phyloP scores from a whole-genome alignment of 2,888 invertebrate genomes.

The Caenorhabditis afra region DNA sequence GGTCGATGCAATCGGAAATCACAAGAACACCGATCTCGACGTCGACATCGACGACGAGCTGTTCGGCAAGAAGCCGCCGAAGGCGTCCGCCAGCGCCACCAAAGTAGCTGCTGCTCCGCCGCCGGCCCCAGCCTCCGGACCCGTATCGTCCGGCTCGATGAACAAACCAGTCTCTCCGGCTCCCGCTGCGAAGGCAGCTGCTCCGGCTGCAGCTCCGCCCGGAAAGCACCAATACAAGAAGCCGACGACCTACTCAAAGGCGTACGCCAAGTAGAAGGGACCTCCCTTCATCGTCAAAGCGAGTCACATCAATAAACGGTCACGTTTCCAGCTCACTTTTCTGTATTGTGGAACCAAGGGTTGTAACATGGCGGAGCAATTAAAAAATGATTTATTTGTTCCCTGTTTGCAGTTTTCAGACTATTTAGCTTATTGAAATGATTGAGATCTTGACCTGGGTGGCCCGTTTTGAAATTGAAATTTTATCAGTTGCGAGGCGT shows the following conservation, averaged over 20 bases:
- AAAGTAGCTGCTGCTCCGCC: slow-evolving; percentile 38
- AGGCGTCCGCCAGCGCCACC: slow-evolving; percentile 19
- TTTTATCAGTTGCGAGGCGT: too few species aligned
- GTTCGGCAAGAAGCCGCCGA: slow-evolving; percentile 60
- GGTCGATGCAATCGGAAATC: slow-evolving; percentile 62
- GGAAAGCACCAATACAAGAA: slow-evolving; percentile 55
- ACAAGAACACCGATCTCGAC: slow-evolving; percentile 61
- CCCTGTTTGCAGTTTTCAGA: too few species aligned
- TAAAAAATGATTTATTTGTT: too few species aligned
- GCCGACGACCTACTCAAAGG: slow-evolving; percentile 45
- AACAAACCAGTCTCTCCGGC: slow-evolving; percentile 17
- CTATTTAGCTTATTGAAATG: too few species aligned
- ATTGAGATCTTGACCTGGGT: too few species aligned
- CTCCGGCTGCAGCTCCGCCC: slow-evolving; percentile 11
- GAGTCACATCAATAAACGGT: too few species aligned
- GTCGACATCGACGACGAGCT: slow-evolving; percentile 63
- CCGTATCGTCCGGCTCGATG: not conserved
- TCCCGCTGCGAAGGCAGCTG: slow-evolving; percentile 23
- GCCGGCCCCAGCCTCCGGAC: slow-evolving; percentile 12
- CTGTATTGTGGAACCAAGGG: too few species aligned
- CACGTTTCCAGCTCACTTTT: too few species aligned
- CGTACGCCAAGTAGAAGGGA: slow-evolving; percentile 48
- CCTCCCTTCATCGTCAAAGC: too few species aligned
- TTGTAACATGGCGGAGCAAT: too few species aligned
- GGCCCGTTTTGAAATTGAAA: too few species aligned